These are phyloP conservation scores for Orcinus orca DNA, from an alignment of 2,113 vertebrate species.

Conservation along the genomic window DNA sequence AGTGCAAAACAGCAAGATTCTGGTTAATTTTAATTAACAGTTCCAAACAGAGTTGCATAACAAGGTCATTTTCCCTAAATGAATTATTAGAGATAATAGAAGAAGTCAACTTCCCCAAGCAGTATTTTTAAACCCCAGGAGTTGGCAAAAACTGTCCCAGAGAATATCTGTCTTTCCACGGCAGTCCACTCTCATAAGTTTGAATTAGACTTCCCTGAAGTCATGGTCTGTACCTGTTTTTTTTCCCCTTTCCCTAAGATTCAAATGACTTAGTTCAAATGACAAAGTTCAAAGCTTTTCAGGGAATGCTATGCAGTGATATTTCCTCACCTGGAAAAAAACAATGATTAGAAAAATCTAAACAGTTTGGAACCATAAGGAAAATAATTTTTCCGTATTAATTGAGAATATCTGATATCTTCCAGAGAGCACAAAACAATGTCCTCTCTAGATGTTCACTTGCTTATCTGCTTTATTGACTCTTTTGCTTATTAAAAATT, in stretches of 20 bases:
- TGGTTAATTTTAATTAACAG: slow-evolving; percentile 71
- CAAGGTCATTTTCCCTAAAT: slow-evolving; percentile 72
- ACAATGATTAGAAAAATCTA: neutral
- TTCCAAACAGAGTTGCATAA: slow-evolving; percentile 62
- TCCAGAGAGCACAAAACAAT: neutral
- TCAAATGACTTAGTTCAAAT: neutral
- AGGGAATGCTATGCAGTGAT: neutral
- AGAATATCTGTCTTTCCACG: slow-evolving; percentile 41
- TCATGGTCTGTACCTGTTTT: neutral
- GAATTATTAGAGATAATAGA: slow-evolving; percentile 69
- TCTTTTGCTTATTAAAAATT: slow-evolving; percentile 6
- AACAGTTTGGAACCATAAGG: neutral
- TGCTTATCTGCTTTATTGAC: neutral
- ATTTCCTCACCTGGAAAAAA: neutral
- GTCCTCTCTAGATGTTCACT: neutral
- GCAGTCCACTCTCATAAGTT: neutral
- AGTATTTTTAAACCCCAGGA: slow-evolving; percentile 23
- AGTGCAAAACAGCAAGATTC: slow-evolving; percentile 65
- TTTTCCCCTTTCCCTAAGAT: neutral
- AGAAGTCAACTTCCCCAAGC: slow-evolving; percentile 17
- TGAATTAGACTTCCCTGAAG: neutral
- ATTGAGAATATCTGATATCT: neutral
- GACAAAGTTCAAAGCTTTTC: neutral
- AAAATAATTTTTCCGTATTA: neutral
- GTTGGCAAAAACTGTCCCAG: slow-evolving; percentile 38